Conservation (phyloP, 2,113 vertebrate genomes). For the Rhinoderma darwinii region DNA sequence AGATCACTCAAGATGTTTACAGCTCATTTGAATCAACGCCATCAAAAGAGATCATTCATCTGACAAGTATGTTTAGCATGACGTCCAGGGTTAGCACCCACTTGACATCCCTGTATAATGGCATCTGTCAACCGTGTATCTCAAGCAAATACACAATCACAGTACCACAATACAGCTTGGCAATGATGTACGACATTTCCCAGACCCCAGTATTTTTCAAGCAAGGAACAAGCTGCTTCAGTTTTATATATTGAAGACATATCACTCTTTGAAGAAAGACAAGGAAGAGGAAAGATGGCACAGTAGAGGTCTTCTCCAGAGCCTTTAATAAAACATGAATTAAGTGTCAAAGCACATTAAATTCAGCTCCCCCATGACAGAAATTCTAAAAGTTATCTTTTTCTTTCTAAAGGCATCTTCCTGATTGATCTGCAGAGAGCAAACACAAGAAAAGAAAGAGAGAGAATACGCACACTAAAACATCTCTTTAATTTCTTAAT, state of each 20-base stretch:
- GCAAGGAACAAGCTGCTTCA: slow-evolving; percentile 15
- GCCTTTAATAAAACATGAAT: slow-evolving; percentile 76
- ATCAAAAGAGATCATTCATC: slow-evolving; percentile 35
- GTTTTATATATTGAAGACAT: slow-evolving; percentile 27
- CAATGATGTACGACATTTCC: slow-evolving; percentile 19
- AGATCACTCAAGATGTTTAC: slow-evolving; percentile 15
- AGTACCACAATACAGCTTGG: slow-evolving; percentile 7
- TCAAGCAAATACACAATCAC: slow-evolving; percentile 1
- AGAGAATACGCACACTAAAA: slow-evolving; percentile 71
- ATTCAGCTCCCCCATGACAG: slow-evolving; percentile 70
- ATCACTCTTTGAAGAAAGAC: slow-evolving; percentile 20
- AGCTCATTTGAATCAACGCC: slow-evolving; percentile 36
- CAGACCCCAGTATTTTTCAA: slow-evolving; percentile 21
- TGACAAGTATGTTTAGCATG: slow-evolving; percentile 37
- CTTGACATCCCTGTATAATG: slow-evolving; percentile 50
- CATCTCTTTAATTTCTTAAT: slow-evolving; percentile 81
- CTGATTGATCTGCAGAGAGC: slow-evolving; percentile 72
- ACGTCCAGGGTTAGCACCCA: slow-evolving; percentile 20
- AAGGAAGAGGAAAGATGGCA: not conserved
- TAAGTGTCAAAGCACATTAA: slow-evolving; percentile 69
- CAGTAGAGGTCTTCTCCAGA: slow-evolving; percentile 63
- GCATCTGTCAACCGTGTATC: slow-evolving; percentile 44
- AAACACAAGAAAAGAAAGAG: slow-evolving; percentile 62
- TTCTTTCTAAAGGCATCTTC: slow-evolving; percentile 69
- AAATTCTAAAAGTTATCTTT: slow-evolving; percentile 75